Conservation (phyloP, 2,797 vertebrate species). For the Hydrocynus forskahlii region DNA sequence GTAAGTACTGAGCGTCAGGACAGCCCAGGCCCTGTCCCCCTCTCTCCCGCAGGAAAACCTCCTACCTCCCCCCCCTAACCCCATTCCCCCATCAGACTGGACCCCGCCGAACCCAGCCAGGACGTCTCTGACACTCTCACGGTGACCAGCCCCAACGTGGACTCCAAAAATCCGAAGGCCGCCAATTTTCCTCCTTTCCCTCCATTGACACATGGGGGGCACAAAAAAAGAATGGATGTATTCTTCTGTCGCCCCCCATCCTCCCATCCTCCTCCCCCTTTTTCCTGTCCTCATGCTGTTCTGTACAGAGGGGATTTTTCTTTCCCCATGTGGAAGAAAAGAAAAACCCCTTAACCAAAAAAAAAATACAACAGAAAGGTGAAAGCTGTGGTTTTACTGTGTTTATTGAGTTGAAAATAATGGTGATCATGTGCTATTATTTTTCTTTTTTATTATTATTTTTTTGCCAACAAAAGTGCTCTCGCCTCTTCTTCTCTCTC, state of each 20-base stretch:
- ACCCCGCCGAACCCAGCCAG: not conserved
- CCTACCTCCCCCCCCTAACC: slow-evolving; percentile 22
- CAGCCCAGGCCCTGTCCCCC: slow-evolving; percentile 29
- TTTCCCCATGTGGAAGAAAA: slow-evolving; percentile 82
- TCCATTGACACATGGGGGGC: slow-evolving; percentile 33
- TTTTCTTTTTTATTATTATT: slow-evolving; percentile 71
- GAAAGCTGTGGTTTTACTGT: slow-evolving; percentile 82
- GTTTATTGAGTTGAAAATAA: slow-evolving; percentile 81
- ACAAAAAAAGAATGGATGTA: slow-evolving; percentile 51
- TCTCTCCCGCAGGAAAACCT: slow-evolving; percentile 45
- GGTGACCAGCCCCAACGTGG: slow-evolving; percentile 12
- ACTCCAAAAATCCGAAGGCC: slow-evolving; percentile 18
- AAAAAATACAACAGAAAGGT: slow-evolving; percentile 80
- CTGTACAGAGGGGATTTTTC: slow-evolving; percentile 82
- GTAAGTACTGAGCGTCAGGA: slow-evolving; percentile 88
- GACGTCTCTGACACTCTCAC: slow-evolving; percentile 16
- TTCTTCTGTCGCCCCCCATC: slow-evolving; percentile 48
- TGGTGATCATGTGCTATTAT: slow-evolving; percentile 85
- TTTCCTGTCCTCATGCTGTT: slow-evolving; percentile 84
- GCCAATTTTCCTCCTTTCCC: slow-evolving; percentile 26
- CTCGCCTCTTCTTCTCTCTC: slow-evolving; percentile 79
- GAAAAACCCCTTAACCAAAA: slow-evolving; percentile 64
- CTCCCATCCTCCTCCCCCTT: slow-evolving; percentile 50
- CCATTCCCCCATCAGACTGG: slow-evolving; percentile 37
- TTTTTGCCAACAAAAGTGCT: slow-evolving; percentile 78